Evolutionary conservation across 2,888 invertebrate species (phyloP).

Genomic region (Plagodis pulveraria): DNA sequence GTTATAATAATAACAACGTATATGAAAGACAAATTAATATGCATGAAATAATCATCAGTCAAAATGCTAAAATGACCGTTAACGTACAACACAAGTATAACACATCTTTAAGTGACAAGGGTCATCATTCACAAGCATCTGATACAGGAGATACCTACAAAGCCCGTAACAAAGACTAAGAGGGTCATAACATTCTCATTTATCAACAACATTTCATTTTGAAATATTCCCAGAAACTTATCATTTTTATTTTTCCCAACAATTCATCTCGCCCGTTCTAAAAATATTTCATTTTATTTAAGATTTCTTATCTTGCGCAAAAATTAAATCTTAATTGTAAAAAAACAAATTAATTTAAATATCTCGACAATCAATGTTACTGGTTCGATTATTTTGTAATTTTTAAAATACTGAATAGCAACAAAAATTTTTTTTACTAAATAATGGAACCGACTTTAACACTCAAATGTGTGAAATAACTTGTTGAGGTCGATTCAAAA

Average conservation of each 20-base stretch:
- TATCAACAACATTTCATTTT: slow-evolving; percentile 31
- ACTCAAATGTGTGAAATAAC: too few relatives aligned
- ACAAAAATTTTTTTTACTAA: too few relatives aligned
- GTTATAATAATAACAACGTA: neutral
- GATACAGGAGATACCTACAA: slow-evolving; percentile 22
- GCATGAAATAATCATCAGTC: slow-evolving; percentile 10
- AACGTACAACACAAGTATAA: slow-evolving; percentile 31
- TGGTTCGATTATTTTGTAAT: too few relatives aligned
- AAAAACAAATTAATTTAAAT: too few relatives aligned
- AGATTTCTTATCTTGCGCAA: too few relatives aligned
- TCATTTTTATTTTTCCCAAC: slow-evolving; percentile 16
- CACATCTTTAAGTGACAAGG: slow-evolving; percentile 24
- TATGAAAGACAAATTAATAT: neutral
- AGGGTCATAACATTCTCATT: slow-evolving; percentile 26
- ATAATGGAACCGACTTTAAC: too few relatives aligned
- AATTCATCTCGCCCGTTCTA: too few relatives aligned
- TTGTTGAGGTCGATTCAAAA: too few relatives aligned
- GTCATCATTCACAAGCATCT: slow-evolving; percentile 32
- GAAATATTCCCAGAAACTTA: slow-evolving; percentile 12
- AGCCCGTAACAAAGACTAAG: slow-evolving; percentile 29
- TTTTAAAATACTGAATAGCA: too few relatives aligned
- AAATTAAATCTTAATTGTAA: too few relatives aligned
- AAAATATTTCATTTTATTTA: too few relatives aligned
- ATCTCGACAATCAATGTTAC: too few relatives aligned
- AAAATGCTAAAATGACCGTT: slow-evolving; percentile 17